Evolutionary conservation across 64 coral and sea anemone species (phyloP).

Genomic region (Trachythela sp.): DNA sequence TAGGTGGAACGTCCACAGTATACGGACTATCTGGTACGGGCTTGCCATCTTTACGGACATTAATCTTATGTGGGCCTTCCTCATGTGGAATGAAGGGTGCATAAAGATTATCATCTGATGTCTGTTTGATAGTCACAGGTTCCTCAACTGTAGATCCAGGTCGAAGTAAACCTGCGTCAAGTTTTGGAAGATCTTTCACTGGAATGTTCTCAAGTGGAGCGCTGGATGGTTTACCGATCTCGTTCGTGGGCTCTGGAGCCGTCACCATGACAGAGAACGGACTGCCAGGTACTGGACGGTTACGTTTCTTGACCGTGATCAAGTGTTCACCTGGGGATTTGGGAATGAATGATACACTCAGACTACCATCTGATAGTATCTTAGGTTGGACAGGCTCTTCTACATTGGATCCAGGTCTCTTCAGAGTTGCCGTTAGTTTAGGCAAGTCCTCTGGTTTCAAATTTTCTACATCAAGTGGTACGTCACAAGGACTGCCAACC

Average conservation of each 20-base stretch:
- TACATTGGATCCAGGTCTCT: conserved; percentile 73
- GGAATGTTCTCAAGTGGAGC: conserved; percentile 72
- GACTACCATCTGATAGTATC: conserved; percentile 73
- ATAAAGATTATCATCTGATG: conserved; percentile 77
- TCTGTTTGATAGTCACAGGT: not conserved
- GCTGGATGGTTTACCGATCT: conserved; percentile 79
- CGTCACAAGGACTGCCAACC: conserved; percentile 78
- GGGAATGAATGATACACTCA: conserved; percentile 85
- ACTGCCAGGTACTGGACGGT: conserved; percentile 81
- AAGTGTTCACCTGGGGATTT: conserved; percentile 80
- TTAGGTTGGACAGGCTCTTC: conserved; percentile 87
- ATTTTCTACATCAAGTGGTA: conserved; percentile 74
- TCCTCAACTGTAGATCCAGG: conserved; percentile 8
- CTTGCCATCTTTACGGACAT: conserved; percentile 64
- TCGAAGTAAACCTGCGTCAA: not conserved
- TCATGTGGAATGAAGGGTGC: conserved; percentile 87
- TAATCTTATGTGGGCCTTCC: conserved; percentile 77
- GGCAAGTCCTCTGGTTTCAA: conserved; percentile 72
- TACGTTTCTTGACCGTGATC: conserved; percentile 80
- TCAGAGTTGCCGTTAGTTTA: conserved; percentile 79
- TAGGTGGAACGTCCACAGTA: conserved; percentile 74
- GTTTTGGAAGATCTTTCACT: conserved; percentile 56
- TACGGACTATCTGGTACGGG: conserved; percentile 79
- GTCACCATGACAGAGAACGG: conserved; percentile 92
- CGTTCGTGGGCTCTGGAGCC: conserved; percentile 69